phyloP scores from a whole-genome alignment of 2,888 invertebrate genomes.

The Rotaria socialis region DNA sequence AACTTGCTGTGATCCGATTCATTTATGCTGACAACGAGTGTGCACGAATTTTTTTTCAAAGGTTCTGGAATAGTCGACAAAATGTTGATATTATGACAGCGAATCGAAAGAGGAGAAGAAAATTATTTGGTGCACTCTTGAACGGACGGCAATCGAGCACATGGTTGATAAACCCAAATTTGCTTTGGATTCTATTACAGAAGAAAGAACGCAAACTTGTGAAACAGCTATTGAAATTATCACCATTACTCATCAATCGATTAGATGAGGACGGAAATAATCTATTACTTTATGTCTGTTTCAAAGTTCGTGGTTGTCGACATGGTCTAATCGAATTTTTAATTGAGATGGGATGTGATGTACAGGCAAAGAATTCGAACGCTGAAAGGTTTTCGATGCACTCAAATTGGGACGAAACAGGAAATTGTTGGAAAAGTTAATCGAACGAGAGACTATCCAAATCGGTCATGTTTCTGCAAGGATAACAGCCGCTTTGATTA shows the following conservation, averaged over 20 bases:
- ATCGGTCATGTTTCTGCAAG: not conserved
- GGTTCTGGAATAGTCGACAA: not conserved
- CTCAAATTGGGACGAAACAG: not conserved
- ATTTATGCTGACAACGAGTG: not conserved
- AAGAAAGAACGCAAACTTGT: not conserved
- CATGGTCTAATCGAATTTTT: not conserved
- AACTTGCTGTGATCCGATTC: not conserved
- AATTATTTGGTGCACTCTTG: not conserved
- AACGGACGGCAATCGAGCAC: not conserved
- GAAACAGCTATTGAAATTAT: not conserved
- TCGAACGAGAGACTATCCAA: not conserved
- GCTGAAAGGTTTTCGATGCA: not conserved
- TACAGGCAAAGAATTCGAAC: not conserved
- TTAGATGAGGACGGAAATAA: not conserved
- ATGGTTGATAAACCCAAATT: not conserved
- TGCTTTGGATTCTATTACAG: not conserved
- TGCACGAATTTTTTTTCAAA: not conserved
- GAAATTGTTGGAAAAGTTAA: not conserved
- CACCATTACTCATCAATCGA: not conserved
- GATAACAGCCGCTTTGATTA: too few relatives aligned
- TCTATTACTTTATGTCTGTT: not conserved
- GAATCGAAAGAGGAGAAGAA: not conserved
- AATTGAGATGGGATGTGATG: not conserved
- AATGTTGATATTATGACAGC: not conserved
- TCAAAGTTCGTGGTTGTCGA: not conserved